Conservation (phyloP, 2,797 vertebrate species). For the Heterohyrax brucei region DNA sequence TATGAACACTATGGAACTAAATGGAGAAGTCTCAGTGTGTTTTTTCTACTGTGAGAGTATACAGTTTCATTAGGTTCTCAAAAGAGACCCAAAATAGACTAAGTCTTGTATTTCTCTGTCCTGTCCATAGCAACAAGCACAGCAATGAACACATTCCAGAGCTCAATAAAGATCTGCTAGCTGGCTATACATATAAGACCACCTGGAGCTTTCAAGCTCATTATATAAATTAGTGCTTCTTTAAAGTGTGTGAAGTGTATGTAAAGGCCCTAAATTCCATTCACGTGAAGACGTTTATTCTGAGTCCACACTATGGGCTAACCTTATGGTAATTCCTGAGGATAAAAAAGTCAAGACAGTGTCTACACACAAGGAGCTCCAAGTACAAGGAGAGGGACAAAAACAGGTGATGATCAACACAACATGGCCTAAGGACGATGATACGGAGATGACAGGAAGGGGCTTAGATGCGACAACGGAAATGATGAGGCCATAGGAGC, state of each 20-base stretch:
- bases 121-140: conserved; percentile 48
- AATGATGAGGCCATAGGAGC: neutral
- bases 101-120: conserved; percentile 12
- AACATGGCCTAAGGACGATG: neutral
- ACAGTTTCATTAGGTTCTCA: conserved; percentile 58
- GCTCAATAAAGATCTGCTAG: neutral
- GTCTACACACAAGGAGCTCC: conserved; percentile 7
- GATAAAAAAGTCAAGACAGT: neutral
- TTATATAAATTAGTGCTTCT: conserved; percentile 10
- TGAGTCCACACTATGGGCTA: neutral
- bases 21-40: neutral
- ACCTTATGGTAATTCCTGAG: neutral
- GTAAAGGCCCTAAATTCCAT: conserved; percentile 18
- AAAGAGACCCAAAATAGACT: conserved; percentile 44
- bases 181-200: neutral
- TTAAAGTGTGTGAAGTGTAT: neutral
- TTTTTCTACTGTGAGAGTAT: conserved; percentile 4
- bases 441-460: neutral
- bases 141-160: conserved; percentile 43
- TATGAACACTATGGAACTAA: conserved; percentile 27
- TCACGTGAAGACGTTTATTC: conserved; percentile 6
- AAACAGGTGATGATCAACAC: conserved; percentile 14
- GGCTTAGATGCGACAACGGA: neutral
- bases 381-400: neutral
- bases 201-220: neutral